Conservation (phyloP, 2,113 vertebrate genomes). For the Callaeas wilsoni region DNA sequence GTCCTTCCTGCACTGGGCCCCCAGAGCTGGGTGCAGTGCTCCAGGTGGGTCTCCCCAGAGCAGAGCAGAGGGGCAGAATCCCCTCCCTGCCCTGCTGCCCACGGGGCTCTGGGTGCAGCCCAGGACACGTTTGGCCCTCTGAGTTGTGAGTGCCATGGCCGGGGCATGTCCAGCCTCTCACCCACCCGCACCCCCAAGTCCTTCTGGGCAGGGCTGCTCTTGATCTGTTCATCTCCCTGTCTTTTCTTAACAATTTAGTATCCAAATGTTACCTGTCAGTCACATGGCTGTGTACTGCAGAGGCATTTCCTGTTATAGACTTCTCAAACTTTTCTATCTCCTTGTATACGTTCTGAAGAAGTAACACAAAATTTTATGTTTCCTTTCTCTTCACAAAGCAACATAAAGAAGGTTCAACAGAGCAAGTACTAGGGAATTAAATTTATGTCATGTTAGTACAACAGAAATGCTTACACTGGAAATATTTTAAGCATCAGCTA, state of each 20-base stretch:
- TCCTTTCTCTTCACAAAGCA: neutral
- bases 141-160: too few species aligned
- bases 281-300: neutral
- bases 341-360: constrained; percentile 74
- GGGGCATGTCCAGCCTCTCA: too few species aligned
- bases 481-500: neutral
- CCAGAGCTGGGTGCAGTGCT: neutral
- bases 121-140: too few species aligned
- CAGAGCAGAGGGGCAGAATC: too few species aligned
- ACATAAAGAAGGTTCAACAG: neutral
- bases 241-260: neutral
- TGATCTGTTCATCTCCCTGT: neutral
- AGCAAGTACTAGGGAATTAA: neutral
- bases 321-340: constrained; percentile 85
- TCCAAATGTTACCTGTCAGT: constrained; percentile 59
- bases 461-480: neutral
- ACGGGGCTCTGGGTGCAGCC: too few species aligned
- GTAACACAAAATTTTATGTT: neutral
- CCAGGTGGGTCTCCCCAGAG: neutral
- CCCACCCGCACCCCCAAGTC: too few species aligned
- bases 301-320: constrained; percentile 63
- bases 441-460: neutral
- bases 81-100: too few species aligned
- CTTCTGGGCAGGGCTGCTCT: neutral
- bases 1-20: neutral